Evolutionary conservation across 1,140 invertebrate species (phyloP), one percentile per base, ranked within the genome.

Genomic region (Ceratitis capitata): DNA sequence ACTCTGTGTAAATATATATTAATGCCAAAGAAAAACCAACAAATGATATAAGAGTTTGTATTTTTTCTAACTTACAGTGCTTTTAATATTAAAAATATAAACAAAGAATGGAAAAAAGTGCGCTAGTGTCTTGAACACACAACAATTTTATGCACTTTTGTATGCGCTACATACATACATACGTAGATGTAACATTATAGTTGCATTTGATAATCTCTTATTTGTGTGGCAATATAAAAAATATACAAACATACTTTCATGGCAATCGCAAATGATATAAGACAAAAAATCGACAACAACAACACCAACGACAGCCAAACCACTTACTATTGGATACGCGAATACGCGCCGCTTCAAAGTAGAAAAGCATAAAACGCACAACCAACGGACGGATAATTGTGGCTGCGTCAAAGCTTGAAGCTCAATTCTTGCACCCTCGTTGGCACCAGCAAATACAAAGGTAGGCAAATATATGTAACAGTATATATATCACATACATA

Each of bases 361-460:
- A 78, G 19, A 45, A 9, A 2, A 26, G 39, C 69, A 23, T n/a
- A 39, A 42, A 23, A 14, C 10, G 69, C 69, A 47, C n/a, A n/a
- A n/a, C n/a, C n/a, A n/a, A n/a, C 35, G n/a, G 42, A 47, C 39
- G n/a, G n/a, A 32, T 78, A 78, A 78, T 78, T 78, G 69, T 45
- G 69, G 69, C 39, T 78, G 69, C 69, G 39, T 78, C 69, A n/a
- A 42, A 78, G 42, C 69, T 78, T 42, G 19, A 78, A 78, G 12
- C 39, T 45, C 69, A 78, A 78, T 78, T 39, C 69, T 45, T 78
- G 69, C 69, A 78, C 35, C 39, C 69, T 78, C 69, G 69, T 32
- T 78, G 69, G 42, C 5, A 5, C 5, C 69, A 47, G 10, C n/a
- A 78, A 35, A 42, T n/a, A 26, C 69, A 45, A 78, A 78, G n/a